Base-by-base conservation (phyloP, 2,888 invertebrate species). In the Poecilus cupreus region DNA sequence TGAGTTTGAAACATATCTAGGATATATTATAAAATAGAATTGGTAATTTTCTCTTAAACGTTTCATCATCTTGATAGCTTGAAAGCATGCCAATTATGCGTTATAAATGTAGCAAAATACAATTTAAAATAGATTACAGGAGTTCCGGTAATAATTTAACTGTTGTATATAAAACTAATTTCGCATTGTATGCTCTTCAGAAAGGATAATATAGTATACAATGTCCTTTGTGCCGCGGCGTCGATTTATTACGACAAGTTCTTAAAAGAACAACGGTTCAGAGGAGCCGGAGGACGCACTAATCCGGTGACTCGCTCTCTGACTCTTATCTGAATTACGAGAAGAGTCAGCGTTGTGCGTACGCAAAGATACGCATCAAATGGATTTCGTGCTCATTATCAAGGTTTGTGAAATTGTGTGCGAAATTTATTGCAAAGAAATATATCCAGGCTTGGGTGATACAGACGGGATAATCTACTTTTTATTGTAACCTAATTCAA, bases 201-300 rank as follows among this genome's bases (percentile, higher is more conserved):
- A 13, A 43, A 43, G 60, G 13, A 60, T 60, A 60, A 60, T 60
- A 26, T 24, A 60, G 26, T 24, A 60, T 13, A 43, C 60, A 60
- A 60, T 60, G 60, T 60, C 60, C 60, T 60, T 60, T 60, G 60
- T 60, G 60, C n/a, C 3, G n/a, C n/a, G 39, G 60, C n/a, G n/a
- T 39, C 76, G 76, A 77, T 77, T 77, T 77, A 77, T 77, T 57
- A 39, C 39, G 76, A 60, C 76, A 60, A 77, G 57, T 77, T 76
- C 57, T 18, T 57, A 77, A 77, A 77, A 77, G 76, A 77, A 77
- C 76, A 77, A 57, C 57, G 43, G 46, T 11, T 18, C 75, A 18
- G 20, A 11, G 11, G 13, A 54, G 13, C 11, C 20, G 20, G 57
- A 60, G 72, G 16, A 72, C 76, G 39, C 60, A 39, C 57, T 77